These are phyloP conservation scores for Bubalus kerabau DNA, from an alignment of 2,113 vertebrate genomes.

Conservation along the genomic window DNA sequence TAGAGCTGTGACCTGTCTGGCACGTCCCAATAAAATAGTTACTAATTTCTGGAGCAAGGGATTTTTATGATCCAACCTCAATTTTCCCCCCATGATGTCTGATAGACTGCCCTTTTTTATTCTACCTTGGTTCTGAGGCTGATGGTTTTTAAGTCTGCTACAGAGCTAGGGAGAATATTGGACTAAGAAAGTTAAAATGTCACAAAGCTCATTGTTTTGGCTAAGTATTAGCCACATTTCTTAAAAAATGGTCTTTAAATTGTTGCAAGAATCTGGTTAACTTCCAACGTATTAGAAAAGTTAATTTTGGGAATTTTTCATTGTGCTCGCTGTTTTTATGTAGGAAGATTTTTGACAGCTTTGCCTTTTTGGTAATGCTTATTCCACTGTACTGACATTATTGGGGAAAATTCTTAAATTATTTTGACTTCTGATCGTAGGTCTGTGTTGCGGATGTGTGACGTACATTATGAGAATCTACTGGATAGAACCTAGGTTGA, in stretches of 20 bases:
- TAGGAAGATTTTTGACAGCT: not conserved
- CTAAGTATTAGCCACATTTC: not conserved
- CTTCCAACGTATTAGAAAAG: not conserved
- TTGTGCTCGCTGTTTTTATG: not conserved
- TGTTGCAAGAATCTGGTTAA: not conserved
- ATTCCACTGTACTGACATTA: not conserved
- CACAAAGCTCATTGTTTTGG: not conserved
- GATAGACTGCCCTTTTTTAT: not conserved
- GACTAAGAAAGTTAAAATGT: not conserved
- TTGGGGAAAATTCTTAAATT: not conserved
- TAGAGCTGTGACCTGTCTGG: not conserved
- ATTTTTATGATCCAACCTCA: not conserved
- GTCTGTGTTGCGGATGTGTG: not conserved
- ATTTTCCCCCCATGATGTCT: not conserved
- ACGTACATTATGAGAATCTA: fast-evolving
- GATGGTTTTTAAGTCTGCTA: not conserved
- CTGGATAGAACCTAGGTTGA: not conserved
- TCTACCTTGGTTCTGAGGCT: not conserved
- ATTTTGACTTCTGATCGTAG: not conserved
- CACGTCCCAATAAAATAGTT: not conserved
- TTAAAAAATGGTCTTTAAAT: too few relatives aligned
- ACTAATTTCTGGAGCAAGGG: not conserved
- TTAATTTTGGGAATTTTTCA: not conserved
- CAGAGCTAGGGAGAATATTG: not conserved
- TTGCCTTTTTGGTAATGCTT: not conserved